These are phyloP conservation scores for Petromus typicus DNA, from an alignment of 2,113 vertebrate genomes.

Conservation along the genomic window DNA sequence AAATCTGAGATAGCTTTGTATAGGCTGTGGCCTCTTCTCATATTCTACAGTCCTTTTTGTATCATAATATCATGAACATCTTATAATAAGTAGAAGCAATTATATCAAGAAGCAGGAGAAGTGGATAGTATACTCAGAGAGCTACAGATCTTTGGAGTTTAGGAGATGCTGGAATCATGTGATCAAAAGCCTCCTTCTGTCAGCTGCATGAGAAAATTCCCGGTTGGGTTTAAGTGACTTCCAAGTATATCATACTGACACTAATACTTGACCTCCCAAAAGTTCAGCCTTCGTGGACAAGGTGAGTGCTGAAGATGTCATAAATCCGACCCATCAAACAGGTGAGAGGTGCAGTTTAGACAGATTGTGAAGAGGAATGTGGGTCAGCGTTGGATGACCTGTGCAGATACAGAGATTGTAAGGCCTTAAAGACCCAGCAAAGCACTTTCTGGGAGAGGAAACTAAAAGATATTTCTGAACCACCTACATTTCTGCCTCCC, in stretches of 20 bases:
- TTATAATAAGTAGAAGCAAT: constrained; percentile 33
- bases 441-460: background rate
- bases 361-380: background rate
- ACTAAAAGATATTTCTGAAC: background rate
- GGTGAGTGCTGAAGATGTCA: background rate
- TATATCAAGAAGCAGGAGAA: background rate
- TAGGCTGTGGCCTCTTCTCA: background rate
- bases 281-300: background rate
- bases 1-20: constrained; percentile 1
- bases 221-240: background rate
- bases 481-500: background rate
- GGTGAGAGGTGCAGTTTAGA: background rate
- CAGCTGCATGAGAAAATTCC: background rate
- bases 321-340: background rate
- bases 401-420: background rate
- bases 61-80: background rate
- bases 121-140: background rate
- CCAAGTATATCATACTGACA: background rate
- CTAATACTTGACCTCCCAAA: background rate
- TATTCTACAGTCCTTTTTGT: background rate
- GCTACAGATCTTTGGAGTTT: background rate
- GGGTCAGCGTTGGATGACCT: background rate
- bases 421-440: background rate
- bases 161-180: background rate
- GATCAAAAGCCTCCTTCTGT: background rate